These are phyloP conservation scores for Trematocara nigrifrons DNA, from an alignment of 2,113 vertebrate genomes.

Conservation along the genomic window DNA sequence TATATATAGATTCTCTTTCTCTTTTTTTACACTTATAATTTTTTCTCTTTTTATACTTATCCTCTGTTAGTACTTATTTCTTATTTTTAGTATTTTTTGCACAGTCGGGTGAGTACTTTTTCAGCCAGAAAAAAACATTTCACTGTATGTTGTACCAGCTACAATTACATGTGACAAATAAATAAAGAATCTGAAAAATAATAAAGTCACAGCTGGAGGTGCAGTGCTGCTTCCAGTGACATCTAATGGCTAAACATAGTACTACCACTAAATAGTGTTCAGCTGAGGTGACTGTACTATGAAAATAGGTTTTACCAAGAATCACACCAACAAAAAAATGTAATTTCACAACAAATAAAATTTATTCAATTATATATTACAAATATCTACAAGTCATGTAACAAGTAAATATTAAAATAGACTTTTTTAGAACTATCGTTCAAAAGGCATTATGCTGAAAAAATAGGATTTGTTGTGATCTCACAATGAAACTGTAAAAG, in stretches of 20 bases:
- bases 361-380: conserved; percentile 99
- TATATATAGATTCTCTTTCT: too few species aligned
- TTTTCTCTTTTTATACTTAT: too few species aligned
- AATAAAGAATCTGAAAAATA: neutral
- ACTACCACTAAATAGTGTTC: neutral
- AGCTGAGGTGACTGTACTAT: neutral
- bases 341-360: conserved; percentile 97
- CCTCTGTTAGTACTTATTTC: too few species aligned
- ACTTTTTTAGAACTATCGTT: conserved; percentile 98
- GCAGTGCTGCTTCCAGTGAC: neutral
- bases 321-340: neutral
- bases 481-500: conserved; percentile 80
- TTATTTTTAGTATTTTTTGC: too few species aligned
- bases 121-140: too few species aligned
- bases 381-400: conserved; percentile 94
- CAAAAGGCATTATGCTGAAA: conserved; percentile 93
- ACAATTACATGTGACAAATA: too few species aligned
- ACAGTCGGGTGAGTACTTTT: too few species aligned
- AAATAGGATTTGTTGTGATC: conserved; percentile 89
- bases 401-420: conserved; percentile 99
- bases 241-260: conserved; percentile 21
- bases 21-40: too few species aligned
- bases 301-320: neutral
- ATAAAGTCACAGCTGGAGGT: neutral
- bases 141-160: too few species aligned